Evolutionary conservation across 2,888 invertebrate genomes (phyloP), one percentile per base, ranked within the genome.

Genomic region (Acleris laterana): DNA sequence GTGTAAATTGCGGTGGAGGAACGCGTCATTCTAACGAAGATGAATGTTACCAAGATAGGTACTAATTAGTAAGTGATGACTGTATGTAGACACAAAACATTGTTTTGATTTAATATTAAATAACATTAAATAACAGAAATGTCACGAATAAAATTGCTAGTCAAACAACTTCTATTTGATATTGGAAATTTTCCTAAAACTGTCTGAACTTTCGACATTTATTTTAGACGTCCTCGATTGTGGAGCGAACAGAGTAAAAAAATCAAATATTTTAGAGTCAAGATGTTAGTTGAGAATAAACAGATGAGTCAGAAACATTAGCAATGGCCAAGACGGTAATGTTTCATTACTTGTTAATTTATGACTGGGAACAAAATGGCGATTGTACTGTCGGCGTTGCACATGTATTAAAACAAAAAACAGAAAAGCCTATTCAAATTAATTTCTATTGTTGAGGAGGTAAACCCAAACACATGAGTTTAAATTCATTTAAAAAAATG

Each of bases 271-370:
- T 32, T 75, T 77, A 77, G 77, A 75, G 77, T 72, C 71, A 81
- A 66, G 66, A 66, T 66, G 66, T 66, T 77, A 82, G 84, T 87
- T 83, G 83, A 83, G 80, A 85, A 86, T 81, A 82, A 82, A 82
- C 82, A 80, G 73, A 82, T 88, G 90, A 89, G 68, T 87, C 85
- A 87, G 71, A 75, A 67, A 72, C 56, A 42, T 58, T 58, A 53
- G 67, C 69, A 70, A 71, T 70, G 68, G 60, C 70, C 74, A 38
- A 38, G 75, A 74, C 78, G 78, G 79, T 77, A 76, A 80, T 78
- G 77, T 77, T 79, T 80, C 82, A 84, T 83, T 82, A 80, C 79
- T 76, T 72, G 81, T 76, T 81, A 85, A 86, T 87, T 86, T 87
- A 87, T 84, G 80, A 77, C 77, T 74, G 69, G 62, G 71, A 71